Evolutionary conservation across 2,113 vertebrate species (phyloP).

Genomic region (Solea senegalensis): DNA sequence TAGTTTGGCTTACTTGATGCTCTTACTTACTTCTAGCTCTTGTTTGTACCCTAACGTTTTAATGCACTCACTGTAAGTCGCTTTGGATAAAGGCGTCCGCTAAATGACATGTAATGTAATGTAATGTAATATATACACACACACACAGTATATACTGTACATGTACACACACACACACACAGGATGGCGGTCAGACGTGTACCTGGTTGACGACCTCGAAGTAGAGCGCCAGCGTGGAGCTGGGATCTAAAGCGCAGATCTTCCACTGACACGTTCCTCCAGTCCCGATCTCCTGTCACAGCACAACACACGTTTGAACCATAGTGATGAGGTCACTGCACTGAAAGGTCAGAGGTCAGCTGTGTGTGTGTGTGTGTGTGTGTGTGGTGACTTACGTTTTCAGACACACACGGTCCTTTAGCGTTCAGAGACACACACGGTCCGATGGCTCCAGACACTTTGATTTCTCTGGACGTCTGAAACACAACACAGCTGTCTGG

Average conservation of each 20-base stretch:
- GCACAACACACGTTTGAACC: background rate
- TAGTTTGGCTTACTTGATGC: no score
- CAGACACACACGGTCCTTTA: constrained; percentile 96
- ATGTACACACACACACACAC: no score
- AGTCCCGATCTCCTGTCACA: constrained; percentile 92
- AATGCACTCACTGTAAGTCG: no score
- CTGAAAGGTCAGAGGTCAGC: background rate
- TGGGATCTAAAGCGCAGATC: constrained; percentile 93
- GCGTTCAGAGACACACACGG: constrained; percentile 94
- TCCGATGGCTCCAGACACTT: constrained; percentile 96
- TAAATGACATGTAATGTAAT: no score
- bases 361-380: background rate
- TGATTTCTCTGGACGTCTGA: constrained; percentile 97
- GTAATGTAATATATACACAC: no score
- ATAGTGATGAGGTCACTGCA: background rate
- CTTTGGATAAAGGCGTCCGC: no score
- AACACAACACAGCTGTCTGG: constrained; percentile 6
- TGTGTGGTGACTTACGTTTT: constrained; percentile 86
- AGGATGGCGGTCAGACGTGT: constrained; percentile 22
- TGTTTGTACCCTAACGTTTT: no score
- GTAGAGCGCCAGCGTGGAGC: constrained; percentile 92
- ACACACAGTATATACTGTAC: no score
- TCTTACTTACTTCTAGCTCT: no score
- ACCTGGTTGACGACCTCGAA: constrained; percentile 99
- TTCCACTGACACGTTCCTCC: constrained; percentile 98